Conservation (phyloP, 35 echinoderm and acorn worm species). For the Hemicentrotus pulcherrimus region DNA sequence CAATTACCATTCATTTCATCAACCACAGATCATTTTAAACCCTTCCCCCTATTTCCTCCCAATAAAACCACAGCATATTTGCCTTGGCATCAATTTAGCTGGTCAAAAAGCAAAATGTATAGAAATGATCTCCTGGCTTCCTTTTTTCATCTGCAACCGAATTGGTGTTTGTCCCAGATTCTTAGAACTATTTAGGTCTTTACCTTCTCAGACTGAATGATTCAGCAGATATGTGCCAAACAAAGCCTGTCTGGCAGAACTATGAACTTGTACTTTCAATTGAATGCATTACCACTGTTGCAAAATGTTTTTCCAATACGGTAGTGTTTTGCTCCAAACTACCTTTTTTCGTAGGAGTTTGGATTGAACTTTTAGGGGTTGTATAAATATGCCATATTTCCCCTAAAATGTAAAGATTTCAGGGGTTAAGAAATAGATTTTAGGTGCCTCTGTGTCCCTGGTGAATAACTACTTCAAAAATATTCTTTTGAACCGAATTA, state of each 20-base stretch:
- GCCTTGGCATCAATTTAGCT: neutral
- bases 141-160: neutral
- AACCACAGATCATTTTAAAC: neutral
- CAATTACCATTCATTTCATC: slow-evolving; percentile 13
- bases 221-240: neutral
- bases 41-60: neutral
- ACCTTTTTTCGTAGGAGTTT: too few species aligned
- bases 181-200: neutral
- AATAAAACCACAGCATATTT: neutral
- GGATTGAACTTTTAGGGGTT: too few species aligned
- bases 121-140: neutral
- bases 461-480: too few species aligned
- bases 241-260: neutral
- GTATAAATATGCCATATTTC: too few species aligned
- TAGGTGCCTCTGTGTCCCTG: too few species aligned
- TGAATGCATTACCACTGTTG: too few species aligned
- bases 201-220: neutral
- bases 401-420: too few species aligned
- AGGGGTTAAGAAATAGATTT: too few species aligned
- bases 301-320: too few species aligned
- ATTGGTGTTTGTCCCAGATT: neutral
- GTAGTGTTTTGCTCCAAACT: too few species aligned
- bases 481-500: too few species aligned
- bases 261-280: neutral
- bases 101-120: neutral